These are phyloP conservation scores for Pluvianellus socialis DNA, from an alignment of 2,113 vertebrate genomes.

Conservation along the genomic window DNA sequence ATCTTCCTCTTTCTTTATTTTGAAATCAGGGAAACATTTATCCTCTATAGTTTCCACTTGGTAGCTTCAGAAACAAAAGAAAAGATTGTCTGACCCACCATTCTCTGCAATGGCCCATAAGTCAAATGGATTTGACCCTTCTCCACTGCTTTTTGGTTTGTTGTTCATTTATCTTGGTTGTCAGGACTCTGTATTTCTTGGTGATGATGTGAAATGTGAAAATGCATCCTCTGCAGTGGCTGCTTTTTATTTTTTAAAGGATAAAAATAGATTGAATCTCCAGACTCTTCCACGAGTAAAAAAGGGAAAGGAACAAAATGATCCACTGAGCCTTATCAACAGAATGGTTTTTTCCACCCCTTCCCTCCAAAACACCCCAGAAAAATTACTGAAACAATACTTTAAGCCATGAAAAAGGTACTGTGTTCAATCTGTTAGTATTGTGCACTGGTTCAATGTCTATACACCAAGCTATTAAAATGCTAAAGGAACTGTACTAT, in stretches of 20 bases:
- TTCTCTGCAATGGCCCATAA: conserved; percentile 27
- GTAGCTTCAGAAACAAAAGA: conserved; percentile 35
- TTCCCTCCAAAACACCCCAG: background rate
- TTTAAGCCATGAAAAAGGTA: background rate
- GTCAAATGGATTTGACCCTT: conserved; percentile 66
- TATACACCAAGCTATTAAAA: background rate
- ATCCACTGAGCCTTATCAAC: background rate
- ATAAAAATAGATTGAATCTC: conserved; percentile 48
- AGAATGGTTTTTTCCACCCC: background rate
- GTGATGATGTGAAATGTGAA: conserved; percentile 54
- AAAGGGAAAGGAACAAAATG: background rate
- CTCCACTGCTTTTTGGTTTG: conserved; percentile 38
- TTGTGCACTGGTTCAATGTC: background rate
- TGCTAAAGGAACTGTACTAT: background rate
- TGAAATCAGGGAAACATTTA: conserved; percentile 18
- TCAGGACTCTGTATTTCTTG: conserved; percentile 55
- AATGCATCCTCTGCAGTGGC: conserved; percentile 23
- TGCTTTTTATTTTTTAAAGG: conserved; percentile 47
- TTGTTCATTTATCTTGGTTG: conserved; percentile 70
- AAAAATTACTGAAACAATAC: conserved; percentile 12
- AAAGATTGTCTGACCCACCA: conserved; percentile 24
- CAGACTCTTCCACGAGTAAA: background rate
- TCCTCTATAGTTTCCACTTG: background rate
- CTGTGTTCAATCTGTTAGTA: background rate
- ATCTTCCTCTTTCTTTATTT: background rate